Evolutionary conservation across 2,888 invertebrate genomes (phyloP), one percentile per base, ranked within the genome.

Genomic region (Ptychoptera contaminata): DNA sequence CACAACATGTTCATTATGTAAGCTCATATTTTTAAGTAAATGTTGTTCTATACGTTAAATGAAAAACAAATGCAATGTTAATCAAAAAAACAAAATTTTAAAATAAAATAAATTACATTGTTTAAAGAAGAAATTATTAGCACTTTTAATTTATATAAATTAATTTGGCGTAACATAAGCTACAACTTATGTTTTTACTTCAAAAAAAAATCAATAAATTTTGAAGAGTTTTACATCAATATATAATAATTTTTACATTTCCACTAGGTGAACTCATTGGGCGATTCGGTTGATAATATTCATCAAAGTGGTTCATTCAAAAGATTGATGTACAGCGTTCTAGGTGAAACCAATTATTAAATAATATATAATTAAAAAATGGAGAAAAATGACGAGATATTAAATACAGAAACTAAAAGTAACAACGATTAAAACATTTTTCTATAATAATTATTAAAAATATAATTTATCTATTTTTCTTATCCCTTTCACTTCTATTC

Each of bases 261-360:
- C 9, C 34, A 35, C 16, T 43, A 48, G 48, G 71, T 77, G 55
- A 82, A 77, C 64, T 73, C 78, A 45, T 62, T 79, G 53, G 76
- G 76, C 16, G 72, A 68, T 56, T 76, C 77, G 54, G 78, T 80
- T 58, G 88, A 88, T 61, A 75, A 76, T 58, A 90, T 91, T 62
- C 87, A 87, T 59, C 91, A 91, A 67, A 90, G 88, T 67, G 82
- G 84, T 67, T 86, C 86, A 52, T 91, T 91, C 74, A 87, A 85
- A 67, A 81, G 90, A 63, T 77, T 91, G 62, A 90, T 90, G 90
- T 81, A 81, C 73, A 81, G 83, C 70, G 87, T 91, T 54, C 73
- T 88, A 62, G 83, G 85, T 54, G 82, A 85, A 67, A 76, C 77
- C 49, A 76, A 79, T 52, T 74, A 72, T 56, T 74, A 73, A 56